These are phyloP conservation scores for Chelmon rostratus DNA, from an alignment of 2,797 vertebrate genomes.

Conservation along the genomic window DNA sequence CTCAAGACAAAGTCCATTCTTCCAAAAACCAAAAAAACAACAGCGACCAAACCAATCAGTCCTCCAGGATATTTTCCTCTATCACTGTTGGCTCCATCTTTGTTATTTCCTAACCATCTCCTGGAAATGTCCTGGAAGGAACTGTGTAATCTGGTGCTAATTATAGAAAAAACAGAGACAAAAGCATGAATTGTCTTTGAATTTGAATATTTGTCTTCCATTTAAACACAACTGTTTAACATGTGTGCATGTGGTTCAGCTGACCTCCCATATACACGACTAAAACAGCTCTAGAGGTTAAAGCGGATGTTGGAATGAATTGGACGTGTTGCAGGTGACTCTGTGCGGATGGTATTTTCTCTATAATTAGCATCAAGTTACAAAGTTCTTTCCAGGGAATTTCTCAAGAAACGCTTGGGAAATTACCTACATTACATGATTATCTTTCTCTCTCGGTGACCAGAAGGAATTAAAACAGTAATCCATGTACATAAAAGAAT, in stretches of 20 bases:
- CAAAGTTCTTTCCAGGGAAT: not conserved
- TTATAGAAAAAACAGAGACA: not conserved
- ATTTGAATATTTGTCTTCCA: too few relatives aligned
- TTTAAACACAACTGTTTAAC: too few relatives aligned
- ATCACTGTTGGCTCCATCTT: not conserved
- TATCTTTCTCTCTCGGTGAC: conserved; percentile 13
- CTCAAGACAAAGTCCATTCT: not conserved
- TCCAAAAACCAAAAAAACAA: not conserved
- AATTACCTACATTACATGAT: not conserved
- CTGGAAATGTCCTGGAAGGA: not conserved
- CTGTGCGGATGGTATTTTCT: not conserved
- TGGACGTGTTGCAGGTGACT: not conserved
- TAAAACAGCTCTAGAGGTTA: not conserved
- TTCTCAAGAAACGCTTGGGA: not conserved
- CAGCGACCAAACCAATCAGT: not conserved
- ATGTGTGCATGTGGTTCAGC: not conserved
- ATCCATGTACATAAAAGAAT: not conserved
- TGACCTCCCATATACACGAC: not conserved
- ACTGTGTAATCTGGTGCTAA: not conserved
- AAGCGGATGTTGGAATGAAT: not conserved
- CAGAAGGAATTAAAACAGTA: not conserved
- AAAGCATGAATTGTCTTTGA: not conserved
- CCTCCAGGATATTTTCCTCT: not conserved
- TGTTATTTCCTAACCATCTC: not conserved
- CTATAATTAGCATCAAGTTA: not conserved